phyloP scores from a whole-genome alignment of 2,113 vertebrate genomes.

The Silurus meridionalis region DNA sequence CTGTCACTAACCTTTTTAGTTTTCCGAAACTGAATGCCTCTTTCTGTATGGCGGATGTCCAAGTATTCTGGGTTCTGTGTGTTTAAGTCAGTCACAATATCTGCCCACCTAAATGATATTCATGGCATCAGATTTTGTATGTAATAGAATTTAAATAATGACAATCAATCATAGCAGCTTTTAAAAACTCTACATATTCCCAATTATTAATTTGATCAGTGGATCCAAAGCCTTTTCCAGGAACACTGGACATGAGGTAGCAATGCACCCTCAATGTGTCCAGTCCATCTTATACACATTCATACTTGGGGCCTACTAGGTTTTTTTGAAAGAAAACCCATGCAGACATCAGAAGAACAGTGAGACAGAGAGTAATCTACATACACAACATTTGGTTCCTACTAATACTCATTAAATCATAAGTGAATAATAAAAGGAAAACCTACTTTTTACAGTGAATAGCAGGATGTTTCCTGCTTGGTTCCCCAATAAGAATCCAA shows the following conservation, averaged over 20 bases:
- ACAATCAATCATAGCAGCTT: background rate
- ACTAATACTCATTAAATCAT: background rate
- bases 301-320: background rate
- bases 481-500: slow-evolving; percentile 97
- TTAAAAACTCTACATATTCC: background rate
- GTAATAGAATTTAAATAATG: background rate
- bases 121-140: background rate
- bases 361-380: background rate
- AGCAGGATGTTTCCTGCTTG: slow-evolving; percentile 94
- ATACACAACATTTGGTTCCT: background rate
- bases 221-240: background rate
- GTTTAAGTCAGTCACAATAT: slow-evolving; percentile 95
- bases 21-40: slow-evolving; percentile 92
- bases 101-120: slow-evolving; percentile 80
- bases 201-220: background rate
- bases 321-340: background rate
- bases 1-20: slow-evolving; percentile 86
- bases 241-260: background rate
- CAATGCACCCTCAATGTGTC: background rate
- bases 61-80: slow-evolving; percentile 97
- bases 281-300: background rate
- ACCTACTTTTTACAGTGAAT: slow-evolving; percentile 97
- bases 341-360: background rate
- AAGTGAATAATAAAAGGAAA: background rate
- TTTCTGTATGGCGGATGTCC: slow-evolving; percentile 94